Conservation (phyloP, 2,797 vertebrate genomes). For the Gymnothorax reevesii region DNA sequence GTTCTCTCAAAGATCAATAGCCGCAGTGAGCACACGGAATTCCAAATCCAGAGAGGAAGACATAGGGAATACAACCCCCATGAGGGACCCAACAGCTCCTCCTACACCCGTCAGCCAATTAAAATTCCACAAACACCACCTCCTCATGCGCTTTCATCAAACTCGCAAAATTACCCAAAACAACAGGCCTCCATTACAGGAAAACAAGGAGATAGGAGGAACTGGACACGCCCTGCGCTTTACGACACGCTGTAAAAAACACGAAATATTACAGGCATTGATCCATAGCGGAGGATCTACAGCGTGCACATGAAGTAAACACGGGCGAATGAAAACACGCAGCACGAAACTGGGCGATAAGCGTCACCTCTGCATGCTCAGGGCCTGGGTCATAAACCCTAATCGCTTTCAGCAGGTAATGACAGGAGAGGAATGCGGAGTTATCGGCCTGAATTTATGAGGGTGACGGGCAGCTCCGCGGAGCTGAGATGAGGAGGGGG, state of each 20-base stretch:
- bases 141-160: neutral
- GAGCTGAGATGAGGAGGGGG: neutral
- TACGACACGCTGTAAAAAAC: neutral
- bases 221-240: neutral
- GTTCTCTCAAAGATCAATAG: neutral
- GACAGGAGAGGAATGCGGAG: neutral
- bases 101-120: conserved; percentile 51
- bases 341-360: neutral
- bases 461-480: neutral
- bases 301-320: neutral
- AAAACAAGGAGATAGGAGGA: neutral
- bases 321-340: neutral
- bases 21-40: neutral
- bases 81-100: conserved; percentile 39
- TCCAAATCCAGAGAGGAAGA: neutral
- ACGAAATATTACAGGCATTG: neutral
- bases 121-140: neutral
- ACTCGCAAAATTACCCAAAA: neutral
- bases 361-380: neutral
- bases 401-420: neutral
- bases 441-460: neutral
- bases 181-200: neutral
- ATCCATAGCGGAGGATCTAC: neutral
- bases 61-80: neutral
- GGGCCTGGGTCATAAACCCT: neutral